Percentiles rank a stretch among this genome's conserved stretches.
Conservation (phyloP, 2,113 vertebrate species). For the Accipiter virgatus region DNA sequence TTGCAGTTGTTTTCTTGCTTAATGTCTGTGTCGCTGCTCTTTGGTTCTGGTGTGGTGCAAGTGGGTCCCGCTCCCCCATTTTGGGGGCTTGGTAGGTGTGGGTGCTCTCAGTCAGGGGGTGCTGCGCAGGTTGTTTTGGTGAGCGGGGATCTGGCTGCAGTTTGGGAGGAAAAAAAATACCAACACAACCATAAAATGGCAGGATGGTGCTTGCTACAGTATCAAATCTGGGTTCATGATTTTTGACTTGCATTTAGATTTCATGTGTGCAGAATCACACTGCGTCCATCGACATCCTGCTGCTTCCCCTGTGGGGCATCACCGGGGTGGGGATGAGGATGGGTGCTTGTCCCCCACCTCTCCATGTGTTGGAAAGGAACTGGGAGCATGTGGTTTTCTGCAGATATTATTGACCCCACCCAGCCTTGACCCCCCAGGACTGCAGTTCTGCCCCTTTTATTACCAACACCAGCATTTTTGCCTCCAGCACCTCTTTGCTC, state of each 20-base stretch:
- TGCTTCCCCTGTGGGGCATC: background rate
- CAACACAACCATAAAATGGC: background rate
- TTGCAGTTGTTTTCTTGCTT: background rate
- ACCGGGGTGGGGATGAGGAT: background rate
- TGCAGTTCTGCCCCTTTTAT: background rate
- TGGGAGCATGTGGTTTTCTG: background rate
- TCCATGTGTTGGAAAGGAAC: background rate
- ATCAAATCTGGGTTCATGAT: background rate
- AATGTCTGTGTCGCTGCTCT: background rate
- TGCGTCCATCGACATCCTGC: fast-evolving
- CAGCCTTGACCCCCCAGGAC: background rate
- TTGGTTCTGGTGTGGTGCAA: background rate
- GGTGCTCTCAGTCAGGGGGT: background rate
- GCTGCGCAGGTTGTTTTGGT: fast-evolving
- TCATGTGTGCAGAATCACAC: fast-evolving
- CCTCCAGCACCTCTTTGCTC: background rate
- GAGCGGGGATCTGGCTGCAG: background rate
- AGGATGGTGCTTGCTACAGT: background rate
- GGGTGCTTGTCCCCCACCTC: background rate
- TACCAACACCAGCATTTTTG: background rate
- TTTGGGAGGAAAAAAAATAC: background rate
- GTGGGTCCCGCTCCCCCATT: background rate
- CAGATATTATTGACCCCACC: background rate
- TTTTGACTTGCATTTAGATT: background rate
- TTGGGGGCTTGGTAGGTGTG: background rate